Conservation (phyloP, 2,113 vertebrate species). For the Thunnus maccoyii region DNA sequence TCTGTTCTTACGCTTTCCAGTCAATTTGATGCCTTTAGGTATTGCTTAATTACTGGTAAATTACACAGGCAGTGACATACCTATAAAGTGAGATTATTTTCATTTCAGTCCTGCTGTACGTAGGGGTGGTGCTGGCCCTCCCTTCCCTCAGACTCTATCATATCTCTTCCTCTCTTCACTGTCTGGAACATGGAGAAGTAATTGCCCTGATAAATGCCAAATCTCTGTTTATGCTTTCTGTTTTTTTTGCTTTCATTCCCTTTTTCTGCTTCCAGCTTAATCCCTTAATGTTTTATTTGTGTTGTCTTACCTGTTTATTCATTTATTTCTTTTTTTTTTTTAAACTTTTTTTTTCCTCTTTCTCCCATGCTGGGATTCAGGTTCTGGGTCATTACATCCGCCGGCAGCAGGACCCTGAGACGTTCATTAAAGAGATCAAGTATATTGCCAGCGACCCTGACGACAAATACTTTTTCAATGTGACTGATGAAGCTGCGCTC, state of each 20-base stretch:
- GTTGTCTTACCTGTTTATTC: constrained; percentile 13
- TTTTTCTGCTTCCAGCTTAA: constrained; percentile 7
- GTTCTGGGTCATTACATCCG: constrained; percentile 96
- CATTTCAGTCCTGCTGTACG: neutral
- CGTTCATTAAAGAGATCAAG: constrained; percentile 95
- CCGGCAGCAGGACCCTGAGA: constrained; percentile 92
- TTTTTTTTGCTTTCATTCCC: neutral
- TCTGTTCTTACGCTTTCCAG: constrained; percentile 27
- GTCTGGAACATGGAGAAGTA: constrained; percentile 36
- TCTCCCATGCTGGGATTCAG: constrained; percentile 71
- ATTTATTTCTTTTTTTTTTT: constrained; percentile 6
- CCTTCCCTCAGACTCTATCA: neutral
- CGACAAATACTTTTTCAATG: constrained; percentile 96
- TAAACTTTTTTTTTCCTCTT: neutral
- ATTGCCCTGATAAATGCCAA: constrained; percentile 8
- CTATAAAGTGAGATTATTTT: constrained; percentile 20
- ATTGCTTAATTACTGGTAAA: constrained; percentile 44
- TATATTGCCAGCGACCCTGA: constrained; percentile 94
- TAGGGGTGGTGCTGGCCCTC: neutral
- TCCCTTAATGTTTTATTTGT: constrained; percentile 30
- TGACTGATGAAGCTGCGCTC: constrained; percentile 94
- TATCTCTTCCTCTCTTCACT: neutral
- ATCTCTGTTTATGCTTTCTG: constrained; percentile 34
- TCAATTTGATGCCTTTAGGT: constrained; percentile 24
- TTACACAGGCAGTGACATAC: constrained; percentile 11